Base-by-base conservation (phyloP, 2,888 invertebrate species). In the Thecophora atra region DNA sequence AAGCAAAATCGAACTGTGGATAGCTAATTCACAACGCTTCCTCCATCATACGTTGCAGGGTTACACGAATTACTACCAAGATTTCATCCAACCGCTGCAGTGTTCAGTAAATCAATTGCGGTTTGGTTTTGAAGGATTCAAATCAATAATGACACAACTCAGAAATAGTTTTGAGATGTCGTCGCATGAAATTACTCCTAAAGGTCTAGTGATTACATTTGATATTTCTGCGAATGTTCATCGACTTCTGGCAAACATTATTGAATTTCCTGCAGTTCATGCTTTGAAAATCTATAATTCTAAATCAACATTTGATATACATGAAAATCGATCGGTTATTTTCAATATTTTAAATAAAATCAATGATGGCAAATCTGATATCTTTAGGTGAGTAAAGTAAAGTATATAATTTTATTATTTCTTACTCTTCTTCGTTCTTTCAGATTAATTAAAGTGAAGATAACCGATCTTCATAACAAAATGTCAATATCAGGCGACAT, bases 1-100 rank as follows among this genome's bases (percentile, higher is more conserved):
- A 3, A 81, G 79, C 64, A 83, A 82, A 63, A 75, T 87, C 2
- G 80, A 85, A 28, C 77, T 85, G 15, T 86, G 87, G 85, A 79
- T 85, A 51, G 79, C 80, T 6, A 87, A 86, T 75, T 82, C 85
- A 1, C 81, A 84, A 73, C 76, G 82, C 24, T 87, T 87, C 75
- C 74, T 84, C 0, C 79, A 84, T 72, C 83, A 86, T 28, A 83
- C 82, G 0, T 88, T 90, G 28, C 84, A 80, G 3, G 85, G 84
- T 0, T 93, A 90, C 81, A 87, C 89, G 0, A 87, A 89, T 3
- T 90, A 90, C n/a, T 96, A 94, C 81, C 92, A 93, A 0, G 97
- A 97, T 83, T 87, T 97, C 68, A 89, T 92, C 0, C 89, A 91
- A 73, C 94, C 95, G 0, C 86, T 96, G 21, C 87, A 92, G 65